Conservation (phyloP, 2,113 vertebrate species). For the Ammodytes dubius region DNA sequence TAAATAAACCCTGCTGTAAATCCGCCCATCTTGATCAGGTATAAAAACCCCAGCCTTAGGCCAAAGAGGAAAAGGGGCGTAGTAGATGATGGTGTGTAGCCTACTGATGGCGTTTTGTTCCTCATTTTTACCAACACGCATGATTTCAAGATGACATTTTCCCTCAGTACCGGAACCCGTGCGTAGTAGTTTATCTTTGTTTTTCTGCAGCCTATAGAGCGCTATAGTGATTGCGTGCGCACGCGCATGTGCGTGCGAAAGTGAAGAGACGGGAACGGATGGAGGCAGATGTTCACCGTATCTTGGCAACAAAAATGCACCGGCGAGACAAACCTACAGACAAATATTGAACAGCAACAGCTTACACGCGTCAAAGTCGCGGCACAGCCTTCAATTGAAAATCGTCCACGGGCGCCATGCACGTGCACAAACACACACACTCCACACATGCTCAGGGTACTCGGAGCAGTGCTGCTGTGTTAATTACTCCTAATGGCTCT, state of each 20-base stretch:
- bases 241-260: conserved; percentile 45
- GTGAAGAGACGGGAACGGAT: conserved; percentile 37
- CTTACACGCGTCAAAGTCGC: conserved; percentile 58
- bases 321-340: conserved; percentile 24
- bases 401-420: background rate
- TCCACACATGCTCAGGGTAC: conserved; percentile 52
- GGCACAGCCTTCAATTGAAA: background rate
- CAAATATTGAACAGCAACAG: conserved; percentile 63
- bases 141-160: background rate
- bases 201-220: conserved; percentile 35
- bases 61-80: conserved; percentile 73
- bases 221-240: conserved; percentile 25
- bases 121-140: background rate
- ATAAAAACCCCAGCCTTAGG: conserved; percentile 61
- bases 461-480: conserved; percentile 67
- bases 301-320: conserved; percentile 43
- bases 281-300: conserved; percentile 54
- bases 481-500: conserved; percentile 82
- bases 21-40: conserved; percentile 42
- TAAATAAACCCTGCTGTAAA: conserved; percentile 14
- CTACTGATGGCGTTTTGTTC: conserved; percentile 34
- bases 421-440: background rate
- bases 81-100: conserved; percentile 52
- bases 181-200: conserved; percentile 33
- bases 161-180: background rate